Percentiles rank a stretch among this genome's conserved stretches.
These are phyloP conservation scores for Emydoidea blandingii DNA, from an alignment of 2,797 vertebrate genomes.

Conservation along the genomic window DNA sequence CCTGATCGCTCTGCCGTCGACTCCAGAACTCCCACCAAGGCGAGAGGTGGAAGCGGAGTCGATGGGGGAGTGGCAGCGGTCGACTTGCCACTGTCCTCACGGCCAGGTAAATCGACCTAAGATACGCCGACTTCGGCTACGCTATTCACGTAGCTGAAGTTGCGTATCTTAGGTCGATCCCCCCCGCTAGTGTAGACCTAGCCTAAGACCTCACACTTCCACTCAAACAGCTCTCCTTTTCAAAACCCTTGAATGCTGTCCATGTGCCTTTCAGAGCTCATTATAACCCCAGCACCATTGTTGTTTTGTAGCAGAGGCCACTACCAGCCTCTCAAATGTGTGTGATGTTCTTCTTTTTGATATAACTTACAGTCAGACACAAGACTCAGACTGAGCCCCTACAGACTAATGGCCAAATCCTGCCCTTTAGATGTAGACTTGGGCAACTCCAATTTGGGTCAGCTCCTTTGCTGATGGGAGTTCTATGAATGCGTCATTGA, in stretches of 20 bases:
- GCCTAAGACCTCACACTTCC: background rate
- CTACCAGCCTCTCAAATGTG: fast-evolving
- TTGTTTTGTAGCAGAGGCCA: fast-evolving
- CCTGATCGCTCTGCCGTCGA: too few relatives aligned
- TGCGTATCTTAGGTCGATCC: too few relatives aligned
- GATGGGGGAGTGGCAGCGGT: too few relatives aligned
- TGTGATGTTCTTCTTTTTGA: background rate
- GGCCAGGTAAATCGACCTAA: too few relatives aligned
- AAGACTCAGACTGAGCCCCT: background rate
- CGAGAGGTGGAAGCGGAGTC: too few relatives aligned
- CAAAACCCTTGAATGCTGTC: background rate
- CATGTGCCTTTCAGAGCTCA: fast-evolving
- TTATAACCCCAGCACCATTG: background rate
- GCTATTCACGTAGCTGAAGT: too few relatives aligned
- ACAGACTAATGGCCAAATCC: background rate
- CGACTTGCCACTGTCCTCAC: too few relatives aligned
- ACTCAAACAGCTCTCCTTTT: background rate
- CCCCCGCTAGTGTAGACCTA: too few relatives aligned
- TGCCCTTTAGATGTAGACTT: background rate
- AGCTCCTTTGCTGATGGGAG: background rate
- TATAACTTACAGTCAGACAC: background rate
- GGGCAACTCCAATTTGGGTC: background rate
- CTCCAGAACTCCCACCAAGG: too few relatives aligned
- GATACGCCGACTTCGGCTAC: too few relatives aligned
- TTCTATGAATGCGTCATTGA: background rate